Base-by-base conservation (phyloP, 2,113 vertebrate species). In the Suncus etruscus region DNA sequence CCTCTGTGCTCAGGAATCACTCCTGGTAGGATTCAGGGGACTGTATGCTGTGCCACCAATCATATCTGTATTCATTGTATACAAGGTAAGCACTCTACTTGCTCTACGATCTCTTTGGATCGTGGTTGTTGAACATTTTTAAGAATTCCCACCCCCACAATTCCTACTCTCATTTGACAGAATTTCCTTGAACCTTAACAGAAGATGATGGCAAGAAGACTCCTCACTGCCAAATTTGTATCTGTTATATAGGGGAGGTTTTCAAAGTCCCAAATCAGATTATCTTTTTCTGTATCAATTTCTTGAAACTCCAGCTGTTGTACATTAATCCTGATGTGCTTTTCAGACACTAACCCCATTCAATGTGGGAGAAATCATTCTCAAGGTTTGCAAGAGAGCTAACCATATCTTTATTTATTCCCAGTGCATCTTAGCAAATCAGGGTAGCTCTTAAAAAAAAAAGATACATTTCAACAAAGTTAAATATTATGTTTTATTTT, bases 391-490 rank as follows among this genome's bases (percentile, higher is more conserved):
- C 45, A 75, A 83, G 50, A 74, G 25, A 65, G 25, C 45, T 75
- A 39, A 39, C 16, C 3, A 14, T 74, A 65, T 86, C 45, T 84
- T 82, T 47, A 31, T 94, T 92, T 92, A 31, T 90, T 81, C 9
- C 86, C 12, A 39, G 22, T 31, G 20, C 65, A 86, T 83, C 75
- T 48, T 81, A 84, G 85, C 29, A 54, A 90, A 77, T 84, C 63
- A 73, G 79, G 69, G n/a, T 68, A 66, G 27, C 92, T 85, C 89
- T 89, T 83, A 80, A 86, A 95, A 61, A 92, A 80, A 86, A 95
- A 61, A 92, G 22, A 61, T 76, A 11, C 39, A 77, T 90, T 95
- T 91, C 68, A 91, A 54, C 58, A 32, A n/a, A 48, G 45, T 76
- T 32, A 32, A 66, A 39, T 87, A 79, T 25, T 87, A 80, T 54